Evolutionary conservation across 2,888 invertebrate species (phyloP).

Genomic region (Cephus rjabovi): DNA sequence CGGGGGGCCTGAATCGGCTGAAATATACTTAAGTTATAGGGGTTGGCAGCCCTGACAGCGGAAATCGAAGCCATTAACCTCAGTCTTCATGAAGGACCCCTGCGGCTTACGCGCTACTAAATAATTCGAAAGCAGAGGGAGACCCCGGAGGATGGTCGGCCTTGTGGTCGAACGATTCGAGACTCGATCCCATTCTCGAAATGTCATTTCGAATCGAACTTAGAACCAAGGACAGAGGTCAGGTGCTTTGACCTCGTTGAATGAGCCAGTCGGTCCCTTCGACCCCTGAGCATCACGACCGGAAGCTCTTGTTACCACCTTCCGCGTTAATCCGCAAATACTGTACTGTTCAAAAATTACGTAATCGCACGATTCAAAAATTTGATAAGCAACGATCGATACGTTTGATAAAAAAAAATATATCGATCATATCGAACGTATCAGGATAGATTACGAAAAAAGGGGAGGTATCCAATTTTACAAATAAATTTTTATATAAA

Average conservation of each 20-base stretch:
- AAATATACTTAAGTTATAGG: conserved; percentile 40
- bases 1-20: conserved; percentile 17
- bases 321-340: background rate
- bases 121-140: conserved; percentile 45
- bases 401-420: no score
- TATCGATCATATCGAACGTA: no score
- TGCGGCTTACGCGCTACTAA: conserved; percentile 53
- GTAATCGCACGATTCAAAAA: background rate
- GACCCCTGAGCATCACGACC: background rate
- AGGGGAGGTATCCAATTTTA: no score
- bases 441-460: no score
- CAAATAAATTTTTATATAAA: no score
- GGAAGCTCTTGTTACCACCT: background rate
- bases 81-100: conserved; percentile 38
- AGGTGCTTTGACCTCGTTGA: background rate
- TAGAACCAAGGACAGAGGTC: conserved; percentile 26
- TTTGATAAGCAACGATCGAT: background rate
- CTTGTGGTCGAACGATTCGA: conserved; percentile 30
- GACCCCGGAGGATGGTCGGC: conserved; percentile 1
- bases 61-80: conserved; percentile 61
- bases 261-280: background rate
- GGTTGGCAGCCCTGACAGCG: conserved; percentile 35
- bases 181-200: conserved; percentile 32
- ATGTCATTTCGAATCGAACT: conserved; percentile 30
- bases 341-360: background rate